These are phyloP conservation scores for Portunus trituberculatus DNA, from an alignment of 1,140 invertebrate genomes.

Conservation along the genomic window DNA sequence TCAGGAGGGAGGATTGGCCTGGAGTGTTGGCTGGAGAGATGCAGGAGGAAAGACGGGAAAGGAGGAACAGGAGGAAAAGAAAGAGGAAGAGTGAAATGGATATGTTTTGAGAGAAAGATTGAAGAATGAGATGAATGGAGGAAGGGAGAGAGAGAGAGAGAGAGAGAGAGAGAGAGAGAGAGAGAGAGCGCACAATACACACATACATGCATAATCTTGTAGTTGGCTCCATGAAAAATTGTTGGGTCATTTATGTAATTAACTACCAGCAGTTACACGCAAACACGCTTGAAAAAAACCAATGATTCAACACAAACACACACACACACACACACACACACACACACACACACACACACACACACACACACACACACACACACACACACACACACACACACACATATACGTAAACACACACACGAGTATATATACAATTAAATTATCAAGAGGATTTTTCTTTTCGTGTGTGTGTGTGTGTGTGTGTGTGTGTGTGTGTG, in stretches of 20 bases:
- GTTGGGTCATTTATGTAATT: neutral
- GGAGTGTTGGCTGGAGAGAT: neutral
- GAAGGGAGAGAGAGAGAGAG: slow-evolving; percentile 3
- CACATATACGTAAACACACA: neutral
- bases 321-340: too few species aligned
- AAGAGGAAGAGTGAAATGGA: neutral
- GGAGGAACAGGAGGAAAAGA: neutral
- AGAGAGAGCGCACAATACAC: neutral
- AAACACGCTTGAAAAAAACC: neutral
- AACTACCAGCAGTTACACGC: neutral
- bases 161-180: slow-evolving; percentile 18
- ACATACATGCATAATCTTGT: too few species aligned
- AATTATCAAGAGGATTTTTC: too few species aligned
- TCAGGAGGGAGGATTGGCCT: neutral
- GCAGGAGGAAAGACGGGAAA: neutral
- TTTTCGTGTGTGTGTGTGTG: slow-evolving; percentile 31
- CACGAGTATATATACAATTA: too few species aligned
- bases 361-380: too few species aligned
- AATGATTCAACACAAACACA: neutral
- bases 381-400: too few species aligned
- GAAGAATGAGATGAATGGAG: neutral
- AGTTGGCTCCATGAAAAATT: neutral
- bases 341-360: too few species aligned
- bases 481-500: slow-evolving; percentile 52
- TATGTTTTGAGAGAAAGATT: neutral